A percentile compares a stretch with the other conserved stretches of the same genome.
Evolutionary conservation across 2,797 vertebrate genomes (phyloP).

Genomic region (Chromis chromis): DNA sequence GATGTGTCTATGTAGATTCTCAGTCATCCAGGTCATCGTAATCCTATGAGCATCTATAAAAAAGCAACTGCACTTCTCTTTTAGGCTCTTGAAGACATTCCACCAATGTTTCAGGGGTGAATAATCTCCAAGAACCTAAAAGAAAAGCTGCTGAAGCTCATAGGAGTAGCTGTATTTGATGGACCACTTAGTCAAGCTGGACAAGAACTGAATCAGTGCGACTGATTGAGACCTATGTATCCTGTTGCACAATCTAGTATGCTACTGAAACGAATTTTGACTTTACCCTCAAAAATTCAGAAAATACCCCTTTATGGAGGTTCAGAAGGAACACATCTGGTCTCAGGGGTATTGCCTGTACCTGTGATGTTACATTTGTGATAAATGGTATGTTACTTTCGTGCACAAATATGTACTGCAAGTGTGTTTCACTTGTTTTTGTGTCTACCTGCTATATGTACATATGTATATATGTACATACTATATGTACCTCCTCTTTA

Average conservation of each 20-base stretch:
- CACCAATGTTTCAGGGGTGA: too few species aligned
- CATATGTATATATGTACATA: background rate
- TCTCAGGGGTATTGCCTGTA: slow-evolving; percentile 29
- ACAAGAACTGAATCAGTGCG: background rate
- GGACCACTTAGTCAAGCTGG: background rate
- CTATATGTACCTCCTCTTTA: background rate
- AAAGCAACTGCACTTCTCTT: too few species aligned
- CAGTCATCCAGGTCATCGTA: too few species aligned
- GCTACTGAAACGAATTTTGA: background rate
- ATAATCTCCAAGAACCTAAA: background rate
- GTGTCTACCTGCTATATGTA: background rate
- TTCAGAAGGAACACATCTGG: slow-evolving; percentile 13
- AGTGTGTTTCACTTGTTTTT: slow-evolving; percentile 5
- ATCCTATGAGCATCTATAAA: too few species aligned
- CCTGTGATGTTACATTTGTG: slow-evolving; percentile 17
- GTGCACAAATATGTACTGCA: background rate
- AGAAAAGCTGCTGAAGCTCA: too few species aligned
- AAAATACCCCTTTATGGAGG: background rate
- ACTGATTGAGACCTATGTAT: background rate
- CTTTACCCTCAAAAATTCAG: background rate
- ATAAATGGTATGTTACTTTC: slow-evolving; percentile 10
- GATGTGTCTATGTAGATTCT: too few species aligned
- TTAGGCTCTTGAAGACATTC: too few species aligned
- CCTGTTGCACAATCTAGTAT: background rate
- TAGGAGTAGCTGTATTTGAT: background rate